These are phyloP conservation scores for Paedocypris micromegethes DNA, from an alignment of 2,797 vertebrate genomes.

Conservation along the genomic window DNA sequence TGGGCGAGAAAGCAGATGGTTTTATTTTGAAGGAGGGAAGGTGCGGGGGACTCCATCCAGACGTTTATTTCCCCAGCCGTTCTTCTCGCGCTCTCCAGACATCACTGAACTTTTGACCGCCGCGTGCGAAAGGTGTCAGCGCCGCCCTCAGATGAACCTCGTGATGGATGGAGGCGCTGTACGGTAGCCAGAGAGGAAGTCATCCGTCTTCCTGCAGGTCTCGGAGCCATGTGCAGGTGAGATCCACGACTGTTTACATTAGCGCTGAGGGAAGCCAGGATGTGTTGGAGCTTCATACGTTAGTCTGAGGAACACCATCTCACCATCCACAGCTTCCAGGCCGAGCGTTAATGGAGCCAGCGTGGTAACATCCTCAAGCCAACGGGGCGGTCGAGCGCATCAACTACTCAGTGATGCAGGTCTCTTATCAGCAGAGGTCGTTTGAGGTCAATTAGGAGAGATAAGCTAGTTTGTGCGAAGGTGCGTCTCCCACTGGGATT, in stretches of 20 bases:
- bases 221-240: constrained; percentile 54
- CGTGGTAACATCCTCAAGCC: too few species aligned
- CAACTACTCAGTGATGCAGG: too few species aligned
- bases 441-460: too few species aligned
- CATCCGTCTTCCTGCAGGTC: constrained; percentile 52
- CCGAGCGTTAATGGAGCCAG: too few species aligned
- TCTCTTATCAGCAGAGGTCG: too few species aligned
- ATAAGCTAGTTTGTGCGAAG: too few species aligned
- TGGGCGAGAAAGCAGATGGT: not conserved
- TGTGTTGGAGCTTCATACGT: constrained; percentile 33
- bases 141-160: constrained; percentile 43
- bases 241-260: constrained; percentile 51
- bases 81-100: constrained; percentile 50
- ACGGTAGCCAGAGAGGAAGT: constrained; percentile 61
- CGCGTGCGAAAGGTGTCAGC: constrained; percentile 36
- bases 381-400: too few species aligned
- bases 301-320: constrained; percentile 15
- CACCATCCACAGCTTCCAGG: too few species aligned
- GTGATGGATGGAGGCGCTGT: constrained; percentile 46
- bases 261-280: constrained; percentile 58
- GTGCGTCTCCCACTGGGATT: too few species aligned
- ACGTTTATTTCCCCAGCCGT: constrained; percentile 56
- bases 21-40: constrained; percentile 49
- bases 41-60: constrained; percentile 42
- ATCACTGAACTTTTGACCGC: constrained; percentile 37